Evolutionary conservation across 37 sponge, comb jelly and placozoan species (phyloP), one percentile per base, ranked within the genome.

Genomic region (Tethya wilhelma): DNA sequence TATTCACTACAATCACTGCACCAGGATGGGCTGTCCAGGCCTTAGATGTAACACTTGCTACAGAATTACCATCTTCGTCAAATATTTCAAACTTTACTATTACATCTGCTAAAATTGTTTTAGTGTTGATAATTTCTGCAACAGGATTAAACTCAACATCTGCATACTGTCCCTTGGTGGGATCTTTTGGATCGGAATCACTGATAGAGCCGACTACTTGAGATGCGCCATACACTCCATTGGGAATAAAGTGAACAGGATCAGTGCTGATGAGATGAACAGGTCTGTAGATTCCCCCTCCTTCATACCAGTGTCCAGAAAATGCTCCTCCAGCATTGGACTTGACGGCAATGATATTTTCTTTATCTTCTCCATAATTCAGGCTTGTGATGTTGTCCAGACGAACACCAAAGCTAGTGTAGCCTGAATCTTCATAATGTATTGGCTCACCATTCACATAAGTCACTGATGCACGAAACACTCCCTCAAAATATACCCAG

Each of bases 281-380:
- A 56, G 59, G 87, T 73, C 81, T 59, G 53, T 87, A 87, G 2
- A 87, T 79, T 1, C 87, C 87, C 17, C 81, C 87, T 73, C 87
- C 87, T 67, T 87, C 87, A 69, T 86, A 86, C 87, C 87, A 86
- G 73, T 75, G 74, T 30, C 87, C 87, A 19, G 79, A 56, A 72
- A 11, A 49, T 14, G 75, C 87, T 34, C 38, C 42, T 30, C 12
- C 63, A 4, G 79, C 68, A 59, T 42, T 40, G 20, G 73, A 73
- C 36, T 44, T 69, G 38, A 86, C 73, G 11, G 79, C 87, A 11
- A 86, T 28, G 7, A 86, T 79, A 71, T 86, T 86, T 2, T 55
- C 73, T 7, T 67, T 36, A 12, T 74, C 87, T 39, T 86, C 59
- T 4, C 79, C 79, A 62, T 86, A 86, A 20, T 33, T 39, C 7